Percentiles rank a stretch among this genome's conserved stretches.
These are phyloP conservation scores for Ormyrus thymus DNA, from an alignment of 2,888 invertebrate genomes.

Conservation along the genomic window DNA sequence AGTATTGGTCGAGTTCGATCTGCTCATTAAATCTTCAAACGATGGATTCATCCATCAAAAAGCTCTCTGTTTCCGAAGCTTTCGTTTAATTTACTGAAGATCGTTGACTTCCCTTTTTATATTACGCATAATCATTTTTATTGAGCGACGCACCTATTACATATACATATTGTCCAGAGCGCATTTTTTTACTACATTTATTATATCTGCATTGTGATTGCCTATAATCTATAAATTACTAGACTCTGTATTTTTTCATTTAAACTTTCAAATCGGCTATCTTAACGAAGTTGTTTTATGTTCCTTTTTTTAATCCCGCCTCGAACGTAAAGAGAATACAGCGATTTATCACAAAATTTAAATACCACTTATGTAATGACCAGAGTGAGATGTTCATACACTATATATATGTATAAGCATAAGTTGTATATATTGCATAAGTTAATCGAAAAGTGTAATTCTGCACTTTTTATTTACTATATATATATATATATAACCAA, in stretches of 20 bases:
- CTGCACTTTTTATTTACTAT: conserved; percentile 6
- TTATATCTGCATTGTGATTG: conserved; percentile 45
- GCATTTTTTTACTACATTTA: conserved; percentile 43
- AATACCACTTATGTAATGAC: conserved; percentile 56
- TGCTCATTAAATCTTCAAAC: conserved; percentile 12
- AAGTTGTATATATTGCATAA: conserved; percentile 40
- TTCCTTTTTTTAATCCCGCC: conserved; percentile 44
- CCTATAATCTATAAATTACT: conserved; percentile 50
- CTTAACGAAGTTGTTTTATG: neutral
- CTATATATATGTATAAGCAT: conserved; percentile 41
- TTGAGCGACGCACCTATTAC: conserved; percentile 45
- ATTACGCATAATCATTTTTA: conserved; percentile 30
- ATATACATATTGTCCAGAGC: conserved; percentile 55
- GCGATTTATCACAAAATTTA: conserved; percentile 56
- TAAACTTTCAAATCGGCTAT: conserved; percentile 29
- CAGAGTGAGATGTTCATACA: conserved; percentile 53
- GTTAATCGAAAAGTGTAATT: conserved; percentile 22
- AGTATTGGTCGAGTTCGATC: conserved; percentile 50
- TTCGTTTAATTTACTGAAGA: conserved; percentile 5
- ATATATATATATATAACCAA: conserved; percentile 15
- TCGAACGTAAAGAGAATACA: conserved; percentile 55
- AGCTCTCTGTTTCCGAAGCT: conserved; percentile 6
- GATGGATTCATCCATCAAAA: neutral
- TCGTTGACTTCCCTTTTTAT: conserved; percentile 12
- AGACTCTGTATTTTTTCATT: conserved; percentile 53